Evolutionary conservation across 2,888 invertebrate genomes (phyloP).

Genomic region (Adela reaumurella): DNA sequence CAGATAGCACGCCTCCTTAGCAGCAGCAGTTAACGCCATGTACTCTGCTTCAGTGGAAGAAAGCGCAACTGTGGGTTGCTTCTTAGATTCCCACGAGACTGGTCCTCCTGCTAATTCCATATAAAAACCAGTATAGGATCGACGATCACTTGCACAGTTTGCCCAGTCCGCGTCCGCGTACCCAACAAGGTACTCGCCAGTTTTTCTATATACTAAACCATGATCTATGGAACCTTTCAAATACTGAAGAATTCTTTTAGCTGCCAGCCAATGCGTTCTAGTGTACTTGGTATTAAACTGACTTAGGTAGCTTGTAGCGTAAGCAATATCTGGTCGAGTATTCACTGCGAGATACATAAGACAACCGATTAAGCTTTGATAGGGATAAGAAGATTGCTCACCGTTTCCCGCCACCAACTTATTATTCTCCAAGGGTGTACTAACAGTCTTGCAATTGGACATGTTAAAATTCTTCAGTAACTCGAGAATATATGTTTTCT

Average conservation of each 20-base stretch:
- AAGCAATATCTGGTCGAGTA: slow-evolving; percentile 1
- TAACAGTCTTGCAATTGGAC: background rate
- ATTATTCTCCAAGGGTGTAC: background rate
- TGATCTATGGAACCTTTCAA: slow-evolving; percentile 11
- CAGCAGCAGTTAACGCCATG: slow-evolving; percentile 15
- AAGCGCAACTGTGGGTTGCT: slow-evolving; percentile 15
- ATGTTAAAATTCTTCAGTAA: slow-evolving; percentile 1
- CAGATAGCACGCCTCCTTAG: slow-evolving; percentile 12
- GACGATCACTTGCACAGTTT: slow-evolving; percentile 13
- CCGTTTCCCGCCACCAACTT: background rate
- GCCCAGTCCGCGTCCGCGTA: slow-evolving; percentile 17
- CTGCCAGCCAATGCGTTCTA: slow-evolving; percentile 1
- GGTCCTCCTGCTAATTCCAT: slow-evolving; percentile 14
- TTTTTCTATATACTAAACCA: slow-evolving; percentile 11
- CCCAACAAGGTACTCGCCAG: slow-evolving; percentile 8
- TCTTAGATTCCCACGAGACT: slow-evolving; percentile 17
- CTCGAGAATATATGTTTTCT: background rate
- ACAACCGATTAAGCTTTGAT: background rate
- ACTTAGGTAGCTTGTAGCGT: background rate
- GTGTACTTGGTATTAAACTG: background rate
- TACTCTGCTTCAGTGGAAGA: slow-evolving; percentile 21
- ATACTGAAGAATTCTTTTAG: slow-evolving; percentile 1
- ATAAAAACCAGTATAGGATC: slow-evolving; percentile 16
- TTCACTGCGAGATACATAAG: background rate
- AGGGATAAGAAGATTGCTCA: background rate